Evolutionary conservation across 2,888 invertebrate species (phyloP), one percentile per base, ranked within the genome.

Genomic region (Clistopyga incitator): DNA sequence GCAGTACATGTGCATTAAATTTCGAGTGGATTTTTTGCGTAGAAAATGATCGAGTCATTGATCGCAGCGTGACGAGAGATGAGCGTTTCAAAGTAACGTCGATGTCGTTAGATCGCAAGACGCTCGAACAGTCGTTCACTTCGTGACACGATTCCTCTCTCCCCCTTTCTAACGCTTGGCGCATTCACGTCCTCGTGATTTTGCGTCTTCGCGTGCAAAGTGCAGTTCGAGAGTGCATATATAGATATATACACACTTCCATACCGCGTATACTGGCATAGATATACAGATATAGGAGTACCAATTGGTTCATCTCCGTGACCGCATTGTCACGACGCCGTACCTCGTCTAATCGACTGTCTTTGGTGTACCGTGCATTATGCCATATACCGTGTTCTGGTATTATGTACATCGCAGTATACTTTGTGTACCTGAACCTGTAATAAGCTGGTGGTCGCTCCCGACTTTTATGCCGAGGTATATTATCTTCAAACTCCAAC

Each of bases 241-340:
- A 47, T 56, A 56, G 18, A 52, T 11, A 25, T 11, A 10, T 10
- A 10, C 10, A 38, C 10, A 38, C 20, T 34, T n/a, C 13, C 23
- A 38, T 20, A 56, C 61, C n/a, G n/a, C 4, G 38, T 15, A 20
- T 18, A 59, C 59, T 13, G 15, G 38, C 56, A 42, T 71, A 61
- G 25, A 45, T 56, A 72, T 47, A 78, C 20, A n/a, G 47, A 61
- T 56, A 78, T 25, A 71, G 65, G 67, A 65, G 65, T 65, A 47
- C 38, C 47, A 81, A 76, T 65, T 61, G 64, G 78, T 82, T 84
- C 71, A 85, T 85, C 81, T 78, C 68, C 75, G 78, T 76, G 81
- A 85, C 83, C 85, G 78, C 85, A 81, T 75, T 78, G 85, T 83
- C 83, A 85, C 85, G 85, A 85, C 76, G 65, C 61, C 34, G 56